These are phyloP conservation scores for Penaeus indicus DNA, from an alignment of 1,140 invertebrate genomes.

Conservation along the genomic window DNA sequence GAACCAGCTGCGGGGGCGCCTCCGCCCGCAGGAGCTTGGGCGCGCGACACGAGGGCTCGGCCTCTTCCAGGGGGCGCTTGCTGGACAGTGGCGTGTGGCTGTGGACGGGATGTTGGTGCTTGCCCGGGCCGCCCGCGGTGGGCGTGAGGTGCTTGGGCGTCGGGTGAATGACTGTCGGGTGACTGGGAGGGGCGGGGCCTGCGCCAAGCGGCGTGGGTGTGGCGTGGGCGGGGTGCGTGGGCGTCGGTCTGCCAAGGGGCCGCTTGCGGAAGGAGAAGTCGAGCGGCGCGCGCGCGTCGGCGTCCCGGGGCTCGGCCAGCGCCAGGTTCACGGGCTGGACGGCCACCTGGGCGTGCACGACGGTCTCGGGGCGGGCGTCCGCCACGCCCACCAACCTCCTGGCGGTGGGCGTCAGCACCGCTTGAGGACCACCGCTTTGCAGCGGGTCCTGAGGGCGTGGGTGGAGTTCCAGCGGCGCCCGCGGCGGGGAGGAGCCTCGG, in stretches of 20 bases:
- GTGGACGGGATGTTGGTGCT: too few species aligned
- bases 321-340: constrained; percentile 48
- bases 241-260: constrained; percentile 9
- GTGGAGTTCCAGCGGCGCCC: constrained; percentile 25
- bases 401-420: constrained; percentile 45
- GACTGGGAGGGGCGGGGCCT: neutral
- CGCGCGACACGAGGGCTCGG: constrained; percentile 2
- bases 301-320: constrained; percentile 21
- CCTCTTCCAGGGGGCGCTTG: neutral
- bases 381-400: constrained; percentile 11
- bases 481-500: constrained; percentile 26
- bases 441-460: constrained; percentile 19
- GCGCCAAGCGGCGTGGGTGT: neutral
- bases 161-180: neutral
- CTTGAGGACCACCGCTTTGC: neutral
- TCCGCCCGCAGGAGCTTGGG: constrained; percentile 20
- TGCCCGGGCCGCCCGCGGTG: too few species aligned
- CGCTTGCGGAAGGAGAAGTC: constrained; percentile 45
- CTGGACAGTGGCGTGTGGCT: too few species aligned
- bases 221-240: constrained; percentile 5
- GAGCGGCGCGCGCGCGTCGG: constrained; percentile 30
- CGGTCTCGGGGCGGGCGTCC: constrained; percentile 43
- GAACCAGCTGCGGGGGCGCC: neutral
- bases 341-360: constrained; percentile 57
- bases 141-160: neutral